Evolutionary conservation across 2,888 invertebrate species (phyloP).

Genomic region (Teinopalpus imperialis): DNA sequence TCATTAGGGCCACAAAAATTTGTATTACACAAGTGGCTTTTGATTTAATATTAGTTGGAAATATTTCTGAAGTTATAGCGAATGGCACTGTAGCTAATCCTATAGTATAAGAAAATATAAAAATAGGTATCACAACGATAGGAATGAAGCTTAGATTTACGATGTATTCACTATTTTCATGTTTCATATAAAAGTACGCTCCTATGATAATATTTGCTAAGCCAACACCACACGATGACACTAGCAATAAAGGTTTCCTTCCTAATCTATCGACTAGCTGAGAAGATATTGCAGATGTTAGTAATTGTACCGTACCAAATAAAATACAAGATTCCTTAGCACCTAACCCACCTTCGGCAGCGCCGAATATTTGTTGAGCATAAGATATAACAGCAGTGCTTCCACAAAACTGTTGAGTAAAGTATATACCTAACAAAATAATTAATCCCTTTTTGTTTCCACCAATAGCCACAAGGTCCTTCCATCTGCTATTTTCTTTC

Average conservation of each 20-base stretch:
- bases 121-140: constrained; percentile 80
- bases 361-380: constrained; percentile 83
- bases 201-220: constrained; percentile 78
- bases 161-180: constrained; percentile 64
- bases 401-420: constrained; percentile 83
- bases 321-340: constrained; percentile 77
- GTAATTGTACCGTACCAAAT: constrained; percentile 76
- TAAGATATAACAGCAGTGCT: constrained; percentile 82
- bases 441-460: constrained; percentile 81
- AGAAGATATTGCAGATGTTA: constrained; percentile 81
- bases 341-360: constrained; percentile 66
- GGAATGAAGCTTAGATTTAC: constrained; percentile 79
- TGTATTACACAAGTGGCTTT: constrained; percentile 84
- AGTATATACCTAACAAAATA: constrained; percentile 82
- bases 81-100: constrained; percentile 85
- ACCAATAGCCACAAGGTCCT: constrained; percentile 66
- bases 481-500: constrained; percentile 72
- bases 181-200: constrained; percentile 79
- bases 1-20: constrained; percentile 81
- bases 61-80: constrained; percentile 84
- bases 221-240: constrained; percentile 81
- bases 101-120: constrained; percentile 83
- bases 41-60: constrained; percentile 84
- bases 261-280: constrained; percentile 83
- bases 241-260: constrained; percentile 80